Base-by-base conservation (phyloP, 1,140 invertebrate species). In the Drosophila hydei region DNA sequence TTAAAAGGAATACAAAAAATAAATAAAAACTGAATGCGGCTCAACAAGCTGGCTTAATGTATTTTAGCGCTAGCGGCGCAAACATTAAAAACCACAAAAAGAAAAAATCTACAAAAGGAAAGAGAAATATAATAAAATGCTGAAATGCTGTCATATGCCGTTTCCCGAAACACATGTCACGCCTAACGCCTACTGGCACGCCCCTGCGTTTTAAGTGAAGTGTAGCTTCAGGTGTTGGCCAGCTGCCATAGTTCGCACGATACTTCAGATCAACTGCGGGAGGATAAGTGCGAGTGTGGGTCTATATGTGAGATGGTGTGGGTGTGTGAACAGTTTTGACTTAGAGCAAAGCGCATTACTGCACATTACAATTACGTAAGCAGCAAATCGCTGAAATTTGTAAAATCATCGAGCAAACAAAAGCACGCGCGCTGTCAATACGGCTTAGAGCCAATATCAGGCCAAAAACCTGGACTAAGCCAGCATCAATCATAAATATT, bases 401-500 rank as follows among this genome's bases (percentile, higher is more conserved):
- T 77, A 78, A 85, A 87, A 87, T 85, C 81, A 85, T 81, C 65
- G 51, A 36, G 47, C 65, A 77, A 77, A 85, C 77, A 87, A 77
- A 64, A 23, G 52, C 52, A 8, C n/a, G 18, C 14, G 71, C 36
- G 36, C 72, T 73, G 51, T 72, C 79, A 83, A 83, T 77, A 50
- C 58, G 71, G 75, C 62, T 68, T 78, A 67, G 47, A 61, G 51
- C 18, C 45, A 52, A 59, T 47, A 9, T 38, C 27, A 56, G 30
- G 33, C 56, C 43, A 61, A 72, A 80, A 77, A 63, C 45, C 73
- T 51, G 38, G n/a, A 7, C 38, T 64, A 51, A 59, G 38, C 48
- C 55, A 74, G 74, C 81, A 85, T 85, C 83, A 81, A 85, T 85
- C 81, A 85, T 85, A 81, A 87, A 87, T 75, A 69, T 63, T 72